Conservation (phyloP, 2,888 invertebrate species). For the Pilophorus perplexus region DNA sequence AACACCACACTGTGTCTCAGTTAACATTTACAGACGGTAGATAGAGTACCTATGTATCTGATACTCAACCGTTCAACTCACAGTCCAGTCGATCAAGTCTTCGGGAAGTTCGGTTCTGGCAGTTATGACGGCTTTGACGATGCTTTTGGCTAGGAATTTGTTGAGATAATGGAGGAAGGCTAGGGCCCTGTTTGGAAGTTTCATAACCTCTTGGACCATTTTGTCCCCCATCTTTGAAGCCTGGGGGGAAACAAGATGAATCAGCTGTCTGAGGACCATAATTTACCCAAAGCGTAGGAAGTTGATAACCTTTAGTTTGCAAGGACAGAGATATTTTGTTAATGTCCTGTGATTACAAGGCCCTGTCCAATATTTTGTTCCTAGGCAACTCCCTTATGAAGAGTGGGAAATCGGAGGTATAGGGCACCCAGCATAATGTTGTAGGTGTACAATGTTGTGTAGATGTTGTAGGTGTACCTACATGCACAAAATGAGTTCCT, state of each 20-base stretch:
- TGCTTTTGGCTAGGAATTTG: constrained; percentile 17
- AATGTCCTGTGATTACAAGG: too few species aligned
- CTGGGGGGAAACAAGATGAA: not conserved
- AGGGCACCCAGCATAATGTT: too few species aligned
- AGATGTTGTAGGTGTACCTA: too few species aligned
- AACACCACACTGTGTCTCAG: too few species aligned
- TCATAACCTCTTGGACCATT: constrained; percentile 4
- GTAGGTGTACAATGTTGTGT: too few species aligned
- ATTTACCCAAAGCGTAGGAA: too few species aligned
- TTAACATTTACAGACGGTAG: not conserved
- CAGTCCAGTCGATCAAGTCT: constrained; percentile 25
- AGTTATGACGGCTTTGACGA: constrained; percentile 15
- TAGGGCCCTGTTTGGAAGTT: constrained; percentile 5
- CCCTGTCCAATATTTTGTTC: too few species aligned
- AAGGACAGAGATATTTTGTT: too few species aligned
- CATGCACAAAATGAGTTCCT: too few species aligned
- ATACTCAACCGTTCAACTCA: not conserved
- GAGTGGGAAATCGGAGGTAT: too few species aligned
- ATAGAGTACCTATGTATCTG: not conserved
- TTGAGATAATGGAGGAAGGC: constrained; percentile 15
- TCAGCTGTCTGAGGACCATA: not conserved
- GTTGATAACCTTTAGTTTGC: too few species aligned
- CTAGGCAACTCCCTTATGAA: too few species aligned
- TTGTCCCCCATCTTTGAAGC: constrained; percentile 12
- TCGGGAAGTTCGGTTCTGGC: constrained; percentile 11